Evolutionary conservation across 2,113 vertebrate species (phyloP), one percentile per base, ranked within the genome.

Genomic region (Pygathrix nemaeus): DNA sequence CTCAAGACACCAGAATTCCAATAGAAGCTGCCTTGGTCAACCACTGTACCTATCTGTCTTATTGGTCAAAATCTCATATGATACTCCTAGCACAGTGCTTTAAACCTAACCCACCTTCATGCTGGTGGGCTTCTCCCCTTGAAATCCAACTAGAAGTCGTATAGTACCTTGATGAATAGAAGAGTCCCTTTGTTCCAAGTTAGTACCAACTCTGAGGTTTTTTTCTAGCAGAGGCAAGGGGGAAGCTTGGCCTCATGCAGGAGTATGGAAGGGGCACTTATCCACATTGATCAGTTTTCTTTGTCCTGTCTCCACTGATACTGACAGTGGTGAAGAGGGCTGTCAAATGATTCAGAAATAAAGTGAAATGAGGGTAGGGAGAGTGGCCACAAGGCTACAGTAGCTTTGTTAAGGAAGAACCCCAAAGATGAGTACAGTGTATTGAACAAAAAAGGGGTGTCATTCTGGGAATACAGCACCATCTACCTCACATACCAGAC

Each of bases 321-420:
- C 0, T 68, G 45, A 90, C 64, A 45, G 3, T 14, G 1, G 21
- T 57, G 50, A 73, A 66, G 20, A 84, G 38, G 4, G 4, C 12
- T 90, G 38, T 61, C 27, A 93, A 90, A 90, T 25, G 25, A 72
- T 50, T 79, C 70, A 95, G 79, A 93, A 96, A 73, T 30, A 89
- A 79, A 73, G 72, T 73, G 50, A 90, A 72, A 43, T 21, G 48
- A 75, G 23, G 27, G 0, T 10, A 0, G 32, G 2, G 40, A 73
- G 13, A 17, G 23, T 35, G 9, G 18, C 43, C 48, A 79, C 8
- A n/a, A 73, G 43, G 78, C 12, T 64, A 43, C 0, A 55, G 64
- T 32, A n/a, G 40, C 30, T 43, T 48, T 73, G 6, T 76, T 86
- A 90, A 78, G 35, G 78, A 92, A 93, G 30, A 80, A 38, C 20